phyloP scores from a whole-genome alignment of 1,140 invertebrate genomes.

The Hormaphis cornu region DNA sequence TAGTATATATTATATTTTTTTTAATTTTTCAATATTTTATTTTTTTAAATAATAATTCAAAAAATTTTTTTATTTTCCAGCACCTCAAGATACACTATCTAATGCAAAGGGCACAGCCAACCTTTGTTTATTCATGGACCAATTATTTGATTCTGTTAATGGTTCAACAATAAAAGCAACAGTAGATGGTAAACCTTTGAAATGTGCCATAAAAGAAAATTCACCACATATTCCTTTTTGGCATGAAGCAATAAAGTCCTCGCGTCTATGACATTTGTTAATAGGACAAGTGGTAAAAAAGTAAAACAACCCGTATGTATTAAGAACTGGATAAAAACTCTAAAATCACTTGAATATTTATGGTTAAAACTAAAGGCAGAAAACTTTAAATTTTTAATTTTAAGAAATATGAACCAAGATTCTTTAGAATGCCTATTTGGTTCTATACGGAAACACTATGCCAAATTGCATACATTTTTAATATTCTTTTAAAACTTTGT shows the following conservation, averaged over 20 bases:
- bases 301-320: not conserved
- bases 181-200: not conserved
- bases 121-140: not conserved
- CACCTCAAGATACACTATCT: not conserved
- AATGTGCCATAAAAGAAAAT: not conserved
- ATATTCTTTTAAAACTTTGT: not conserved
- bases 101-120: not conserved
- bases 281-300: not conserved
- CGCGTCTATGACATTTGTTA: not conserved
- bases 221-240: not conserved
- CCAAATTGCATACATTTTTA: not conserved
- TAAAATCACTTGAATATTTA: not conserved
- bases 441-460: not conserved
- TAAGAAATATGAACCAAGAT: not conserved
- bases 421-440: not conserved
- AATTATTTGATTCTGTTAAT: not conserved
- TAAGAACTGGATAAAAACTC: not conserved
- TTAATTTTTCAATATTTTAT: no score
- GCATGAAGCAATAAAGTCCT: not conserved
- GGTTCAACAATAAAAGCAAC: not conserved
- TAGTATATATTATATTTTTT: not conserved
- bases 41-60: not conserved
- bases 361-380: not conserved
- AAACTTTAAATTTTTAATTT: not conserved
- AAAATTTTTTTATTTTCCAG: not conserved